Evolutionary conservation across 2,888 invertebrate genomes (phyloP).

Genomic region (Sicus ferrugineus): DNA sequence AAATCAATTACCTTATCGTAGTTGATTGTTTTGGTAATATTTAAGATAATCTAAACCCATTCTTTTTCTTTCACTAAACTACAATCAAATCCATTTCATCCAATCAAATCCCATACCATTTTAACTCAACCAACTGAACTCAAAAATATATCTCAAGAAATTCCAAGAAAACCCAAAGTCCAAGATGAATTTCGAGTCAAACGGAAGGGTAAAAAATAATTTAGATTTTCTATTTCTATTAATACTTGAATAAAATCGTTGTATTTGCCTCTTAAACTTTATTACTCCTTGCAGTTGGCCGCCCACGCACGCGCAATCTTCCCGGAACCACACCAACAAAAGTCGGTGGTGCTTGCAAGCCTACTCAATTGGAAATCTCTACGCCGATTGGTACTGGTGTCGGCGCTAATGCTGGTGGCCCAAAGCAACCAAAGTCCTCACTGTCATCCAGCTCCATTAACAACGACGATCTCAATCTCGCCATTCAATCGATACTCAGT

Average conservation of each 20-base stretch:
- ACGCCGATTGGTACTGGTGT: slow-evolving; percentile 24
- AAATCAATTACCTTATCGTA: too few species aligned
- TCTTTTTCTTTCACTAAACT: background rate
- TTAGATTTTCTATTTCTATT: slow-evolving; percentile 44
- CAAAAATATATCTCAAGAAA: slow-evolving; percentile 34
- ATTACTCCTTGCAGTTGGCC: slow-evolving; percentile 64
- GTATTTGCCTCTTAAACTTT: slow-evolving; percentile 2
- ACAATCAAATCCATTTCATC: slow-evolving; percentile 22
- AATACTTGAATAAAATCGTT: background rate
- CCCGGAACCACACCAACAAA: slow-evolving; percentile 43
- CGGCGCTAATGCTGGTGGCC: slow-evolving; percentile 30
- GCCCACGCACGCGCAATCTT: slow-evolving; percentile 64
- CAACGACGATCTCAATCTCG: slow-evolving; percentile 60
- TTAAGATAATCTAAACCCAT: background rate
- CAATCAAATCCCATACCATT: slow-evolving; percentile 1
- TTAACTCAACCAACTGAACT: slow-evolving; percentile 49
- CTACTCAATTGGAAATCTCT: slow-evolving; percentile 31
- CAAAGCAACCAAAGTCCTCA: slow-evolving; percentile 40
- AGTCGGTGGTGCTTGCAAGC: slow-evolving; percentile 31
- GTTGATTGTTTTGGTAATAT: too few species aligned
- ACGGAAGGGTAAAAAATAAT: slow-evolving; percentile 59
- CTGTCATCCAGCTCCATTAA: slow-evolving; percentile 39
- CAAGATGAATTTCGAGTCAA: slow-evolving; percentile 61
- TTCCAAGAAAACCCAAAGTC: slow-evolving; percentile 48
- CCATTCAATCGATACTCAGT: slow-evolving; percentile 63